Base-by-base conservation (phyloP, 2,797 vertebrate genomes). In the Lutjanus argentimaculatus region DNA sequence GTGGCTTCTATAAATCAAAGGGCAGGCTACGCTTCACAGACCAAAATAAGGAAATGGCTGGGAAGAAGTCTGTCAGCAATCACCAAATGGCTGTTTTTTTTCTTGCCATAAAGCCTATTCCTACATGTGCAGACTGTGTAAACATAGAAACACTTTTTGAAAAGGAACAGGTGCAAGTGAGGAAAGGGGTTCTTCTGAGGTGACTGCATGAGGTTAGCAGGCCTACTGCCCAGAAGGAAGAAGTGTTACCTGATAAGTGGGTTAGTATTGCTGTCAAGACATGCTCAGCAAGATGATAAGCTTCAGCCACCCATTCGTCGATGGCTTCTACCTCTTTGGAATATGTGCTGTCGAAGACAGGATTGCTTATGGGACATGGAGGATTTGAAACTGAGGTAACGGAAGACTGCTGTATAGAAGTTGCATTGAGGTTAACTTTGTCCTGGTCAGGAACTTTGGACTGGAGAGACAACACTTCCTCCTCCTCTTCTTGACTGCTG, bases 191-290 rank as follows among this genome's bases (percentile, higher is more conserved):
- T 58, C 30, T 75, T 56, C 21, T 90, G 83, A 85, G 64, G 75
- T 88, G 75, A 67, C 72, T 95, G 92, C 68, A 85, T 95, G 91
- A 86, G 85, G 90, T 93, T 91, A 95, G 94, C 88, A 93, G 93
- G 92, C 91, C 83, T 88, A 92, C 67, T 79, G 93, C 92, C 92
- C 80, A 85, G 85, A 90, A 83, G 79, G 84, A 92, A 90, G 77
- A 85, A 49, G 56, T 58, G 83, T 96, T 97, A 97, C 96, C 96
- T 97, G 96, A 95, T 89, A 96, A 86, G 94, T 95, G 95, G 86
- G 95, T 96, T 96, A 97, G 95, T 96, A 97, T 92, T 92, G 95
- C 93, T 92, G 95, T 94, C 95, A 97, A 95, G 88, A 95, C 95
- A 96, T 96, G 96, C 95, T 96, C 96, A 85, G 96, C 95, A 80